phyloP scores from a whole-genome alignment of 2,797 vertebrate genomes.

The Knipowitschia caucasica region DNA sequence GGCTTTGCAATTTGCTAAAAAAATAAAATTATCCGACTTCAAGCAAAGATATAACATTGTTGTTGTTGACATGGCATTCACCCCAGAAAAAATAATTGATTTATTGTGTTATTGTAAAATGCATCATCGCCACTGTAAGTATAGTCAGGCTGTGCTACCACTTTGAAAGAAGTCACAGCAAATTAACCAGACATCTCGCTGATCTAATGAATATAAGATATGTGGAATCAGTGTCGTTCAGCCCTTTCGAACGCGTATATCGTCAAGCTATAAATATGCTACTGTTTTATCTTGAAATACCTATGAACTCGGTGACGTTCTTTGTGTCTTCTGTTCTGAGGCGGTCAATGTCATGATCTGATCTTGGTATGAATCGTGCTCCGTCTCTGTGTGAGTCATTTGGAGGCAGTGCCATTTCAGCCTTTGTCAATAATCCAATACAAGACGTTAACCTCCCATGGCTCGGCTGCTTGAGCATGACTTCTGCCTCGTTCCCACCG shows the following conservation, averaged over 20 bases:
- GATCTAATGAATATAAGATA: not conserved
- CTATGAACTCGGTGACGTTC: not conserved
- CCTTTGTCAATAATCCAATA: constrained; percentile 5
- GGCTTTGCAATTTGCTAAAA: too few relatives aligned
- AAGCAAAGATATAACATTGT: too few relatives aligned
- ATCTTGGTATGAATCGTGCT: constrained; percentile 1
- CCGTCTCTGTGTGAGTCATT: constrained; percentile 5
- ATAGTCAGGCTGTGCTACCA: not conserved
- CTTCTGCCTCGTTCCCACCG: not conserved
- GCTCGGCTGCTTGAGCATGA: constrained; percentile 5
- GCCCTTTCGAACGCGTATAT: not conserved
- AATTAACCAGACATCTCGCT: not conserved
- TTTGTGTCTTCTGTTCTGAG: not conserved
- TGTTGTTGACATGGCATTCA: too few relatives aligned
- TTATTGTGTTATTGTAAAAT: too few relatives aligned
- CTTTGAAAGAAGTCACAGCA: not conserved
- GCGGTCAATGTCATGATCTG: not conserved
- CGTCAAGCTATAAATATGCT: not conserved
- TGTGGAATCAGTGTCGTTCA: not conserved
- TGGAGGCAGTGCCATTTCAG: constrained; percentile 5
- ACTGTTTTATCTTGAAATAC: not conserved
- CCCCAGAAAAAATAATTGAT: too few relatives aligned
- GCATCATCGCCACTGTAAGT: too few relatives aligned
- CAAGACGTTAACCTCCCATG: not conserved
- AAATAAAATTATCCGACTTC: too few relatives aligned